A percentile compares a stretch with the other conserved stretches of the same genome.
Evolutionary conservation across 2,113 vertebrate species (phyloP).

Genomic region (Plecotus auritus): DNA sequence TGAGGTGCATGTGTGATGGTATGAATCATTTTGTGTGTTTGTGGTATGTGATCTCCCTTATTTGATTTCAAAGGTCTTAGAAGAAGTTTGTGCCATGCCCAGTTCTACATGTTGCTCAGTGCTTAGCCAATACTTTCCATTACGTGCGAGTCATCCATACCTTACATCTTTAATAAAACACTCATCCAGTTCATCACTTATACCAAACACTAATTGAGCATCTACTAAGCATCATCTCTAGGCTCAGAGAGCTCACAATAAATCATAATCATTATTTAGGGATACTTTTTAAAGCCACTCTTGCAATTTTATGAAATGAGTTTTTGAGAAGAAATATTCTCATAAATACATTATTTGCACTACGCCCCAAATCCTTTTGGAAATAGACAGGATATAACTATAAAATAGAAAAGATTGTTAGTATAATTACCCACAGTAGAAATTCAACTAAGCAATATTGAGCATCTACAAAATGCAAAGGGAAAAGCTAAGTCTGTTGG

Average conservation of each 20-base stretch:
- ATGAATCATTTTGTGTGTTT: not conserved
- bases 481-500: not conserved
- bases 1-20: not conserved
- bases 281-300: not conserved
- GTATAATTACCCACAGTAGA: not conserved
- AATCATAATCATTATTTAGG: not conserved
- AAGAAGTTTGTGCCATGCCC: not conserved
- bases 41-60: not conserved
- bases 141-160: not conserved
- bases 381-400: not conserved
- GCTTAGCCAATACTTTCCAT: not conserved
- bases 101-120: not conserved
- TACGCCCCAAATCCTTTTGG: not conserved
- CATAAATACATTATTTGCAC: not conserved
- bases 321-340: not conserved
- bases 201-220: not conserved
- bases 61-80: not conserved
- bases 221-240: not conserved
- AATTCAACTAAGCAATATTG: not conserved
- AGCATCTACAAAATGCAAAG: not conserved
- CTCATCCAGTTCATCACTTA: not conserved
- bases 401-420: not conserved
- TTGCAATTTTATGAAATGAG: not conserved
- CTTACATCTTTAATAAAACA: not conserved
- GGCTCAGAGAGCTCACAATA: not conserved